Percentiles rank a stretch among this genome's conserved stretches.
Conservation (phyloP, 2,113 vertebrate genomes). For the Odontophorus gujanensis region DNA sequence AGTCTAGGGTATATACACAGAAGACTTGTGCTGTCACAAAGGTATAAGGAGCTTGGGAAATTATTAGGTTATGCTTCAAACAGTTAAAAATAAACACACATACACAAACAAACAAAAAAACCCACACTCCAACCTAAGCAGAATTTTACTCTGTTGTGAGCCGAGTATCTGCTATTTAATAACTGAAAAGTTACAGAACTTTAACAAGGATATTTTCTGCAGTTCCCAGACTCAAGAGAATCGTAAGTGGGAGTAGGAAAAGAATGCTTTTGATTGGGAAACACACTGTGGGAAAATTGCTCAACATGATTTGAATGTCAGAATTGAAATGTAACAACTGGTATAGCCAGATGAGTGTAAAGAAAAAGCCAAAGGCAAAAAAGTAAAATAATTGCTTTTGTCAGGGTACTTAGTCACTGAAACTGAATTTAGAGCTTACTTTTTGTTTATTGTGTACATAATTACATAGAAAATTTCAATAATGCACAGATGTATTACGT, state of each 20-base stretch:
- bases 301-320: conserved; percentile 1
- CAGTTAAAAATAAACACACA: not conserved
- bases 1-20: not conserved
- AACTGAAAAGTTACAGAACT: not conserved
- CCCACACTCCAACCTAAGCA: not conserved
- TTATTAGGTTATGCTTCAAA: not conserved
- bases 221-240: conserved; percentile 13
- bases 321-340: conserved; percentile 32
- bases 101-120: not conserved
- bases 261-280: conserved; percentile 53
- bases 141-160: not conserved
- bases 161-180: conserved; percentile 28
- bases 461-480: not conserved
- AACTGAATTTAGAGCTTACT: not conserved
- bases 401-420: not conserved
- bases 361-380: not conserved
- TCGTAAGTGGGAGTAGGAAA: conserved; percentile 26
- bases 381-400: not conserved
- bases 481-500: not conserved
- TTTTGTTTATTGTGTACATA: not conserved
- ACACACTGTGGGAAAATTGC: conserved; percentile 45
- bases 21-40: not conserved
- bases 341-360: not conserved
- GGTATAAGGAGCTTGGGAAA: not conserved
- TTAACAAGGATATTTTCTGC: conserved; percentile 8